phyloP scores from a whole-genome alignment of 53 echinoderm and acorn worm species.

The Patiria pectinifera region DNA sequence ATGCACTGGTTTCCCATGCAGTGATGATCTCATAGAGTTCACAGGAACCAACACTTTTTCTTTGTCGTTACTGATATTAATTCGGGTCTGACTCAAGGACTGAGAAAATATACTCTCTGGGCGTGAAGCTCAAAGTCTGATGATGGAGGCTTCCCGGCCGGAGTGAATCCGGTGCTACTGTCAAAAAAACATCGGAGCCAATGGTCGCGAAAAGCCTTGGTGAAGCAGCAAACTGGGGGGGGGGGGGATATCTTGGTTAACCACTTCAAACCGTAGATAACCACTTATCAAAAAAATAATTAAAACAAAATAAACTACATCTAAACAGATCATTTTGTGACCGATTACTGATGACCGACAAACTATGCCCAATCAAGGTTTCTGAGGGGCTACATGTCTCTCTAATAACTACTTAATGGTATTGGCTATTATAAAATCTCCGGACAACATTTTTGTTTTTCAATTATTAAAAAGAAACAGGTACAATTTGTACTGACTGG shows the following conservation, averaged over 20 bases:
- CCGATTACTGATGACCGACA: no score
- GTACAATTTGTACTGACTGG: no score
- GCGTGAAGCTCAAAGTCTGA: conserved; percentile 11
- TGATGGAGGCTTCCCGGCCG: conserved; percentile 24
- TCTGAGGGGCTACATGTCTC: background rate
- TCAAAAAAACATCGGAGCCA: background rate
- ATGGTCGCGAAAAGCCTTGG: background rate
- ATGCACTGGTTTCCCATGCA: conserved; percentile 35
- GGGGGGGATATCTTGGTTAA: no score
- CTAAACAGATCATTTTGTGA: no score
- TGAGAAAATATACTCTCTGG: conserved; percentile 43
- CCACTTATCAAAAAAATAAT: no score
- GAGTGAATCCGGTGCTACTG: conserved; percentile 2
- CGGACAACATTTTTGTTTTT: no score
- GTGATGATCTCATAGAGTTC: conserved; percentile 44
- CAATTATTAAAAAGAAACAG: no score
- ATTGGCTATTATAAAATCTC: no score
- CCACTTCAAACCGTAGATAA: no score
- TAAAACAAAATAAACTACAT: no score
- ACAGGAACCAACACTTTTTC: conserved; percentile 48
- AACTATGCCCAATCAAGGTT: no score
- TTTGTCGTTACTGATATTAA: conserved; percentile 36
- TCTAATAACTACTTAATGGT: background rate
- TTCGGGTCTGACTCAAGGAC: conserved; percentile 44
- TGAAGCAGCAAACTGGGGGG: no score